Base-by-base conservation (phyloP, 2,888 invertebrate genomes). In the Scaptomyza flava region DNA sequence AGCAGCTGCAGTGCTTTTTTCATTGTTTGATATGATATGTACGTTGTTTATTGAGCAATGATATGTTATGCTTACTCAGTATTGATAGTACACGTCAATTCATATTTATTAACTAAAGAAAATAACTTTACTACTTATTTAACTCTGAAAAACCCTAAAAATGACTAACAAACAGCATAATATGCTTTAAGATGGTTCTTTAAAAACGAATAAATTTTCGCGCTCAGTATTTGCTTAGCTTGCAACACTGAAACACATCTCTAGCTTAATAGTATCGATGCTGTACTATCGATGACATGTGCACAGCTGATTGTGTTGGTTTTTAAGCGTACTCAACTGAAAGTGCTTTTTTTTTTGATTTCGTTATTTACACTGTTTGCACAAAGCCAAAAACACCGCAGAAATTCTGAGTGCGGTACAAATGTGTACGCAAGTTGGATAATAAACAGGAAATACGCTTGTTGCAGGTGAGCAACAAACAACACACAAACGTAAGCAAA, bases 361-460 rank as follows among this genome's bases (percentile, higher is more conserved):
- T 63, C 47, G 74, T 74, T 81, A 79, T 81, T 83, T 81, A 81
- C 77, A 68, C 65, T 74, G 67, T 62, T 77, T 63, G 68, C 65
- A 66, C 79, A 65, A 72, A 67, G 62, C 47, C 31, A 43, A 46
- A 57, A 63, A 38, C 42, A 41, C 17, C 42, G 36, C 60, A 17
- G 42, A 57, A 65, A 59, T 54, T 60, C 38, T n/a, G 50, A 62
- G 83, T 61, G 69, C 63, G 61, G 82, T 77, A 80, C 79, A 63
- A 73, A 83, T 79, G 79, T 67, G 70, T 83, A 63, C 64, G 60
- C 58, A 69, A 30, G 51, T 50, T 66, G 54, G 47, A 48, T 38
- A 65, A 43, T 23, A 53, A 67, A 63, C 46, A 61, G 53, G 62
- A 72, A 57, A 68, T 41, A 61, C 57, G 64, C 64, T 78, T 59